These are phyloP conservation scores for Thelaira solivaga DNA, from an alignment of 2,888 invertebrate species.

Conservation along the genomic window DNA sequence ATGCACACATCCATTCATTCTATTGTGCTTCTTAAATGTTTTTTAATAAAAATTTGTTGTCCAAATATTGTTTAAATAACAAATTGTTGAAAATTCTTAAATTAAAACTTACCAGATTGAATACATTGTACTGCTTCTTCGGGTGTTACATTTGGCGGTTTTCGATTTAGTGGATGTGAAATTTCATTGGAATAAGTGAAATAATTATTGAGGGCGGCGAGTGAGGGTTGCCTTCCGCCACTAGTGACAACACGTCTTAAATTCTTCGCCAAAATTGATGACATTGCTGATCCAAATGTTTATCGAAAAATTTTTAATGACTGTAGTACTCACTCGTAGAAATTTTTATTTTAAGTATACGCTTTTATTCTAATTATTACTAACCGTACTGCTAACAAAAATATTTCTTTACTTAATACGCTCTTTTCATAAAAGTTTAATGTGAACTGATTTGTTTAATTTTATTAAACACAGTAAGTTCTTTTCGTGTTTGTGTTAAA, in stretches of 20 bases:
- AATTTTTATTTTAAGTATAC: too few relatives aligned
- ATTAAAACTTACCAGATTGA: constrained; percentile 84
- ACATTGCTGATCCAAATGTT: constrained; percentile 44
- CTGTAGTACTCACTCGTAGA: too few relatives aligned
- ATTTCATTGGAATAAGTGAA: constrained; percentile 89
- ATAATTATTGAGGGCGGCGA: constrained; percentile 67
- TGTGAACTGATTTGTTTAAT: constrained; percentile 40
- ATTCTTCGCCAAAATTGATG: constrained; percentile 67
- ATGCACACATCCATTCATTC: neutral
- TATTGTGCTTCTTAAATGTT: neutral
- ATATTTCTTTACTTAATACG: constrained; percentile 16
- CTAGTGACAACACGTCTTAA: constrained; percentile 60
- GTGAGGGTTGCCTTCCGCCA: constrained; percentile 41
- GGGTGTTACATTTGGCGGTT: constrained; percentile 84
- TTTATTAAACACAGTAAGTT: constrained; percentile 2
- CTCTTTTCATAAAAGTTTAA: constrained; percentile 25
- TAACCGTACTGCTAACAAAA: constrained; percentile 7
- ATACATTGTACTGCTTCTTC: constrained; percentile 88
- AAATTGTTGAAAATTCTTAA: neutral
- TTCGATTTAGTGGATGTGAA: constrained; percentile 85
- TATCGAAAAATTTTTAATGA: neutral
- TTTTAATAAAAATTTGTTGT: neutral
- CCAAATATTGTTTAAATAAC: neutral
- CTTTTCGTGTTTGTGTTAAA: neutral
- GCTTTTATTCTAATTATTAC: neutral